Conservation (phyloP, 2,888 invertebrate genomes). For the Eueremaeus valkanovi region DNA sequence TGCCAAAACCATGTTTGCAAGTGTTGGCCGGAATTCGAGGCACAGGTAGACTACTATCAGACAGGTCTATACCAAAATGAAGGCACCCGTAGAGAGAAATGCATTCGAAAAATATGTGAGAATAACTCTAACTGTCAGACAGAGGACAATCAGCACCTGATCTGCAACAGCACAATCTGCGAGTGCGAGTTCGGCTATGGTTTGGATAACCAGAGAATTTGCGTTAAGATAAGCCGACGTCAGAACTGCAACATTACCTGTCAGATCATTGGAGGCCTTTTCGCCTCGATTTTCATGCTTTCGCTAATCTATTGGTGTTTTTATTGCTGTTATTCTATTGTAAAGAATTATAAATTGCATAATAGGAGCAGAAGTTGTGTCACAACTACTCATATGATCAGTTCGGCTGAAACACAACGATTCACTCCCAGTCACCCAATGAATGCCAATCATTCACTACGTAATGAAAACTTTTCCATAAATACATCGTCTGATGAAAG, state of each 20-base stretch:
- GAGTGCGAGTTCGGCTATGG: constrained; percentile 36
- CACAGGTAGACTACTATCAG: background rate
- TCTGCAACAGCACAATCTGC: constrained; percentile 41
- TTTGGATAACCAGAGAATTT: constrained; percentile 23
- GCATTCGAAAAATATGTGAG: constrained; percentile 28
- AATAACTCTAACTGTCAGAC: constrained; percentile 25
- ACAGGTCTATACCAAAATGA: background rate
- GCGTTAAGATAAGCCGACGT: constrained; percentile 20
- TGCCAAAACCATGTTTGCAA: constrained; percentile 24
- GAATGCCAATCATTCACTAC: background rate
- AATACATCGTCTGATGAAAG: background rate
- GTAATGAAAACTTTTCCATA: no score
- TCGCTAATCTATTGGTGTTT: constrained; percentile 41
- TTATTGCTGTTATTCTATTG: constrained; percentile 39
- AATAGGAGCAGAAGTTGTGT: background rate
- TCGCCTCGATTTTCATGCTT: constrained; percentile 40
- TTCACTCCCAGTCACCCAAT: background rate
- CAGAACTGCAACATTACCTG: constrained; percentile 40
- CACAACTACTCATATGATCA: background rate
- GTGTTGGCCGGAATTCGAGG: constrained; percentile 40
- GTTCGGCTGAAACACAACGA: background rate
- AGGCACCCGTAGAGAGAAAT: background rate
- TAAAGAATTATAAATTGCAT: constrained; percentile 38
- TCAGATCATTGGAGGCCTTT: constrained; percentile 38
- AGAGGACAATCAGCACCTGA: constrained; percentile 28